Percentiles rank a stretch among this genome's conserved stretches.
These are phyloP conservation scores for Semnornis frantzii DNA, from an alignment of 2,113 vertebrate species.

Conservation along the genomic window DNA sequence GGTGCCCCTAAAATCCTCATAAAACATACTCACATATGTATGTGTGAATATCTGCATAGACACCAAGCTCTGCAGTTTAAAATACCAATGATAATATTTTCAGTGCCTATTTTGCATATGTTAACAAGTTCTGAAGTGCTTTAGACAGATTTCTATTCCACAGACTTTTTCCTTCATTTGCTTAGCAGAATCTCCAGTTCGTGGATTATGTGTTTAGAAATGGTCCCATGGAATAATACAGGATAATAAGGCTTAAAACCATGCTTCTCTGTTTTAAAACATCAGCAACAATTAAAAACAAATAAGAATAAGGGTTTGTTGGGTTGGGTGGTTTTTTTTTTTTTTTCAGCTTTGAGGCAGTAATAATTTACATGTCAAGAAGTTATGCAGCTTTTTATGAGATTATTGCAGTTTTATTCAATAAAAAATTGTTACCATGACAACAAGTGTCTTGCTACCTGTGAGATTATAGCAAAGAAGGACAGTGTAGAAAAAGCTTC, in stretches of 20 bases:
- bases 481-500: slow-evolving; percentile 54
- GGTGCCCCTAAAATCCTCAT: background rate
- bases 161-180: background rate
- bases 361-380: slow-evolving; percentile 74
- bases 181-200: background rate
- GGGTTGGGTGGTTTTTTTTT: too few species aligned
- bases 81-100: background rate
- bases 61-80: background rate
- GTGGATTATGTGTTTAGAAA: background rate
- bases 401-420: slow-evolving; percentile 64
- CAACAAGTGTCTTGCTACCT: slow-evolving; percentile 63
- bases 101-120: background rate
- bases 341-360: slow-evolving; percentile 53
- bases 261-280: slow-evolving; percentile 5
- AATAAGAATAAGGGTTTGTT: background rate
- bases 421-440: slow-evolving; percentile 68
- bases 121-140: background rate
- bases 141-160: background rate
- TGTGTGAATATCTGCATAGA: background rate
- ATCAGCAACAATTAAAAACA: background rate
- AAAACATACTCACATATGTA: background rate
- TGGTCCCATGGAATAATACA: background rate
- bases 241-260: background rate
- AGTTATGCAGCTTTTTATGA: slow-evolving; percentile 62
- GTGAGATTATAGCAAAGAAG: slow-evolving; percentile 54